These are phyloP conservation scores for Zophobas morio DNA, from an alignment of 1,140 invertebrate genomes.

Conservation along the genomic window DNA sequence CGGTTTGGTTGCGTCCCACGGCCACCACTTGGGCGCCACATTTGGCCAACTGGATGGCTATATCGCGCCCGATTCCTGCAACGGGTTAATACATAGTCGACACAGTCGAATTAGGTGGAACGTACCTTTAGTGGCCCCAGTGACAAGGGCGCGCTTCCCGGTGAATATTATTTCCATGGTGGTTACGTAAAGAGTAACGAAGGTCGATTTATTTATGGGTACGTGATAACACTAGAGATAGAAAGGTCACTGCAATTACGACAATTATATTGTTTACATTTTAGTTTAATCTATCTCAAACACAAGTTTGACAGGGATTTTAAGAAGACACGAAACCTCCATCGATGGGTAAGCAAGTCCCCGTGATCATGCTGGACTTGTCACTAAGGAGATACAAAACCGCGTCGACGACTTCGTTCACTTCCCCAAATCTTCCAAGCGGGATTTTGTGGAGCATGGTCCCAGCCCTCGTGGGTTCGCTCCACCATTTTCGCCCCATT, in stretches of 20 bases:
- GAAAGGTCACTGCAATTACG: not conserved
- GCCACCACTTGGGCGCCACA: constrained; percentile 74
- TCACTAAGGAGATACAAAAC: constrained; percentile 86
- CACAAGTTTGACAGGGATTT: not conserved
- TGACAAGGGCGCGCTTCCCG: constrained; percentile 73
- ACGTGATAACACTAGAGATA: not conserved
- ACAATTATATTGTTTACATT: not conserved
- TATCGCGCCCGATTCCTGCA: constrained; percentile 70
- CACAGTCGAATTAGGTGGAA: too few species aligned
- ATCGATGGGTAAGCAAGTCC: constrained; percentile 82
- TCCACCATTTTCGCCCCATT: constrained; percentile 87
- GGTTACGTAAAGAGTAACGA: not conserved
- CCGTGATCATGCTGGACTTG: constrained; percentile 85
- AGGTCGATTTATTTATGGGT: not conserved
- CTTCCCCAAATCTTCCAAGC: constrained; percentile 81
- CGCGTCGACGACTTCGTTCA: constrained; percentile 85
- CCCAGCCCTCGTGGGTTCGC: constrained; percentile 78
- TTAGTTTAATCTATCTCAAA: not conserved
- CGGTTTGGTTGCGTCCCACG: constrained; percentile 70
- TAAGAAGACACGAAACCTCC: constrained; percentile 74
- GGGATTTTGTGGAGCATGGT: constrained; percentile 58
- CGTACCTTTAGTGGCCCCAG: constrained; percentile 75
- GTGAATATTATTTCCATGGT: constrained; percentile 70
- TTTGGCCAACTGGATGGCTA: constrained; percentile 70
- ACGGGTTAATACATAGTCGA: too few species aligned